These are phyloP conservation scores for Ceratoteleas bidentatus DNA, from an alignment of 1,140 invertebrate genomes.

Conservation along the genomic window DNA sequence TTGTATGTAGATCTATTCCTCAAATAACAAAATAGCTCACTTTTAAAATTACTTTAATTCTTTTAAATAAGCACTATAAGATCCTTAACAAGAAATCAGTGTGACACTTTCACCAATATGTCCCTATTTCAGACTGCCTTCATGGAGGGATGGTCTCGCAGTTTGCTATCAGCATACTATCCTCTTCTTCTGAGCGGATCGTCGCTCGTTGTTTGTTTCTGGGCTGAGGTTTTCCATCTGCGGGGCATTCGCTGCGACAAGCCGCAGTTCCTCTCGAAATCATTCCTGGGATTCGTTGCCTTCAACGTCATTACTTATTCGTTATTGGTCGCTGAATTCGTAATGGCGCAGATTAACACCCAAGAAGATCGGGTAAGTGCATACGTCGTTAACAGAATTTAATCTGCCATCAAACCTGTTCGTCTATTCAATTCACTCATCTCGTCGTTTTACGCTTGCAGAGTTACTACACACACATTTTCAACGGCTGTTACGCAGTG, in stretches of 20 bases:
- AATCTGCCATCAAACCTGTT: not conserved
- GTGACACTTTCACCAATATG: not conserved
- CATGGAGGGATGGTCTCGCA: constrained; percentile 91
- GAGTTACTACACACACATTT: constrained; percentile 91
- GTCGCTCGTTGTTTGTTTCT: constrained; percentile 95
- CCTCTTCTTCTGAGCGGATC: constrained; percentile 93
- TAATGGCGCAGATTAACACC: constrained; percentile 86
- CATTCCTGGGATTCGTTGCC: constrained; percentile 93
- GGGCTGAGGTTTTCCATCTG: constrained; percentile 98
- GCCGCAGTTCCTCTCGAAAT: constrained; percentile 95
- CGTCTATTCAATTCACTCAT: not conserved
- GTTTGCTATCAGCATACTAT: constrained; percentile 94
- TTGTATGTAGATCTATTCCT: too few species aligned
- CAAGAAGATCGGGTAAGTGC: constrained; percentile 82
- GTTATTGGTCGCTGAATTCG: constrained; percentile 90
- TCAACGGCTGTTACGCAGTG: constrained; percentile 95
- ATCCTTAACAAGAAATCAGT: not conserved
- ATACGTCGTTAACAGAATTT: not conserved
- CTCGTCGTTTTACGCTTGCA: constrained; percentile 69
- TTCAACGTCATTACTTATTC: constrained; percentile 96
- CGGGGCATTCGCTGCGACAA: constrained; percentile 92
- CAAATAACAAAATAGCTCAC: too few species aligned
- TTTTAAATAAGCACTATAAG: too few species aligned
- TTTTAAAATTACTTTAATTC: too few species aligned
- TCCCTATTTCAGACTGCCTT: constrained; percentile 85